Evolutionary conservation across 2,113 vertebrate species (phyloP), one percentile per base, ranked within the genome.

Genomic region (Cephalophus harveyi): DNA sequence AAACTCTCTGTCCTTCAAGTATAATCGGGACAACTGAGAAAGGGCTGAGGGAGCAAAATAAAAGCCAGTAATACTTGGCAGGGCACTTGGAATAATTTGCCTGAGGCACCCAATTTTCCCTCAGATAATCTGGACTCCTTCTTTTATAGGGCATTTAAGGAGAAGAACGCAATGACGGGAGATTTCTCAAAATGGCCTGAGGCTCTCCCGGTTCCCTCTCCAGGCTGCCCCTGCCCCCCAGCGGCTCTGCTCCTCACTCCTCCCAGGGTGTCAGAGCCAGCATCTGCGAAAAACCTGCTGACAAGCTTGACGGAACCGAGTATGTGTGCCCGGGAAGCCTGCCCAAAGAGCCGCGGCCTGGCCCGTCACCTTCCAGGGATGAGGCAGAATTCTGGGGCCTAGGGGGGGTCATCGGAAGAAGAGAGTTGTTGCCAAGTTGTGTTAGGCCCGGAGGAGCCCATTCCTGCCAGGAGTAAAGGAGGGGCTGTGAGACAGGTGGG

Each of bases 11-110:
- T 55, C 33, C 30, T 81, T 50, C n/a, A 62, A 81, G 62, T 52
- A n/a, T 23, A 52, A 25, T 59, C 19, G 28, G 36, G 76, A 78
- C 36, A 76, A 57, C 33, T 21, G 46, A 93, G 71, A 89, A 89
- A 87, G 46, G 57, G 43, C 25, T 14, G 50, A 78, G 84, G 48
- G 94, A 89, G 91, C 30, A 74, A 82, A 93, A 93, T n/a, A 83
- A 88, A 93, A 89, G 78, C 25, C 76, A 30, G n/a, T 59, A 30
- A 50, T 78, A 27, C 40, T 83, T 92, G 79, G 64, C 87, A 59
- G 79, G 12, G 25, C 7, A 9, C 52, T 90, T 86, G 85, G 48
- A 86, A 90, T 81, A 60, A 52, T 71, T 81, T 88, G 81, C 78
- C 52, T 0, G 3, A 74, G 40, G 36, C 14, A 30, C 23, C 62